Conservation (phyloP, 2,888 invertebrate species). For the Metalampra italica region DNA sequence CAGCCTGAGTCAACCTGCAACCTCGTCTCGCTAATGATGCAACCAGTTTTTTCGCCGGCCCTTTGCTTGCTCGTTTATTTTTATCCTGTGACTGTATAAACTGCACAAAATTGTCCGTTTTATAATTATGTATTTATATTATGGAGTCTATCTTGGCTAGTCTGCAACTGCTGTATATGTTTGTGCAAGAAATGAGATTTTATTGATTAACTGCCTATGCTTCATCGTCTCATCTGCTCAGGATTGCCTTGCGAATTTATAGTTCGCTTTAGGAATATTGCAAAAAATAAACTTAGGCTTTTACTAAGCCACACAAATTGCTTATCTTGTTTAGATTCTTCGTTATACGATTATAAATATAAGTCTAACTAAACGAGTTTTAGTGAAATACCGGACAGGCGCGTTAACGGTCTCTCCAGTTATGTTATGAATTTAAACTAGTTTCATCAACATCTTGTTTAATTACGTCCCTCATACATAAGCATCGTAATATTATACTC, state of each 20-base stretch:
- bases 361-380: neutral
- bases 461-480: conserved; percentile 10
- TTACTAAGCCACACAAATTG: too few species aligned
- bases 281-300: too few species aligned
- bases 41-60: conserved; percentile 6
- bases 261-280: too few species aligned
- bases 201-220: too few species aligned
- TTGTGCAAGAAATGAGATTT: too few species aligned
- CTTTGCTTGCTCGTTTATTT: neutral
- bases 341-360: too few species aligned
- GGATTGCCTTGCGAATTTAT: too few species aligned
- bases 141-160: neutral
- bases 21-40: conserved; percentile 16
- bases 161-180: too few species aligned
- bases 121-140: too few species aligned
- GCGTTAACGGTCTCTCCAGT: conserved; percentile 28
- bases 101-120: too few species aligned
- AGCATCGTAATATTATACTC: conserved; percentile 12
- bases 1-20: conserved; percentile 30
- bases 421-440: conserved; percentile 39
- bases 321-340: too few species aligned
- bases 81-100: neutral
- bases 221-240: too few species aligned
- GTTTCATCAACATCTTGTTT: conserved; percentile 19
- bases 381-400: conserved; percentile 27